Base-by-base conservation (phyloP, 2,113 vertebrate genomes). In the Alces alces region DNA sequence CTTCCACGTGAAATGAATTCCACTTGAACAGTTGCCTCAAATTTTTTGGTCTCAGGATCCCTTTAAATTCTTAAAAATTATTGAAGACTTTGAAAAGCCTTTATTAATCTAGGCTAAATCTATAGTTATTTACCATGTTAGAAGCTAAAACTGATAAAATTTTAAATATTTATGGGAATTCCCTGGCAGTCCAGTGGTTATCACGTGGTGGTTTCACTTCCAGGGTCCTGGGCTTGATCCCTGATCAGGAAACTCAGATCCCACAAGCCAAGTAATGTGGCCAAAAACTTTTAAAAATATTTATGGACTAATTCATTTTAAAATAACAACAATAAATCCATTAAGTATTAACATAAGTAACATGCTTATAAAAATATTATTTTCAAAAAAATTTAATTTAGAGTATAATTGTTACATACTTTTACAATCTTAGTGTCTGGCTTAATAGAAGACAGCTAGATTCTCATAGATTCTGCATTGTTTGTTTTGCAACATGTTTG, bases 31-130 rank as follows among this genome's bases (percentile, higher is more conserved):
- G 43, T 21, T 83, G 43, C 73, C 39, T 78, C 61, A 47, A 54
- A 45, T 5, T 23, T 82, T n/a, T 50, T 50, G 27, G 21, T 43
- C 57, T 79, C 36, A 50, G 13, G 36, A 92, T 3, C 9, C 39
- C 3, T 88, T 97, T 93, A 90, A 82, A 66, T 80, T 47, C 45
- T 50, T 86, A 76, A 66, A 94, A 83, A 89, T 61, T 96, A 82
- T 5, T 33, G 23, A 94, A 30, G 50, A 58, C 58, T 55, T 54
- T 43, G 0, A 45, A 60, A 47, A 25, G 23, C 0, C 33, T 70
- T 84, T 86, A 36, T 39, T 10, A 21, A 57, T 84, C 61, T 87
- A 25, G 30, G 8, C 54, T 45, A 64, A 47, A 85, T 15, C 5
- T 28, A 28, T 28, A 17, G 9, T 15, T 85, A n/a, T 58, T 33